These are phyloP conservation scores for Pyrochroa serraticornis DNA, from an alignment of 2,888 invertebrate genomes.

Conservation along the genomic window DNA sequence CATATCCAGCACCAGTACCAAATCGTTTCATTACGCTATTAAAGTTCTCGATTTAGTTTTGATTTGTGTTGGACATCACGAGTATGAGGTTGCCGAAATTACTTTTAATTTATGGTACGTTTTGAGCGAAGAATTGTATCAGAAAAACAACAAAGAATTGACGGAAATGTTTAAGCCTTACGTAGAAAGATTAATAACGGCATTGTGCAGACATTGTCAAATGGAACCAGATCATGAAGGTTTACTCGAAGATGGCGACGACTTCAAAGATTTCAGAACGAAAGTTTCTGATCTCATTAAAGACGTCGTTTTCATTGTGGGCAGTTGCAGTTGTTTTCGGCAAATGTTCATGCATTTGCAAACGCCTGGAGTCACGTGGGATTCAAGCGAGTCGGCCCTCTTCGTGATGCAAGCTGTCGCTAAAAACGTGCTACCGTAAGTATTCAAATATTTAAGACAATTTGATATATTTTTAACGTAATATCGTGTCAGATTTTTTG, in stretches of 20 bases:
- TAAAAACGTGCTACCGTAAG: constrained; percentile 93
- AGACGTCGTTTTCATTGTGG: constrained; percentile 96
- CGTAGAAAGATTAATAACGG: constrained; percentile 86
- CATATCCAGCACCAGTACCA: constrained; percentile 66
- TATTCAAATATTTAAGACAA: constrained; percentile 39
- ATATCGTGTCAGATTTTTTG: too few species aligned
- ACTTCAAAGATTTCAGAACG: constrained; percentile 82
- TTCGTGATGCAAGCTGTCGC: constrained; percentile 96
- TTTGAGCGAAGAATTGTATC: constrained; percentile 91
- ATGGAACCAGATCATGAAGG: constrained; percentile 94
- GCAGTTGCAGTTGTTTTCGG: constrained; percentile 88
- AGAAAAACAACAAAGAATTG: constrained; percentile 80
- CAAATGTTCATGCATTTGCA: constrained; percentile 87
- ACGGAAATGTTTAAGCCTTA: constrained; percentile 87
- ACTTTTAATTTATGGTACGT: constrained; percentile 98
- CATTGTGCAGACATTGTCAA: constrained; percentile 89
- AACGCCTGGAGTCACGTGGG: constrained; percentile 80
- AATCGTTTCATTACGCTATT: constrained; percentile 74
- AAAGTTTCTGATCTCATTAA: constrained; percentile 93
- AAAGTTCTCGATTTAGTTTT: constrained; percentile 87
- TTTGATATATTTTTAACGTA: too few species aligned
- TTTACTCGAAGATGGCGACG: constrained; percentile 81
- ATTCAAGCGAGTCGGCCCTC: constrained; percentile 89
- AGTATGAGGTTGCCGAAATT: constrained; percentile 87
- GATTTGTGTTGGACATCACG: constrained; percentile 94